Evolutionary conservation across 1,140 invertebrate genomes (phyloP).

Genomic region (Apocrypta bakeri): DNA sequence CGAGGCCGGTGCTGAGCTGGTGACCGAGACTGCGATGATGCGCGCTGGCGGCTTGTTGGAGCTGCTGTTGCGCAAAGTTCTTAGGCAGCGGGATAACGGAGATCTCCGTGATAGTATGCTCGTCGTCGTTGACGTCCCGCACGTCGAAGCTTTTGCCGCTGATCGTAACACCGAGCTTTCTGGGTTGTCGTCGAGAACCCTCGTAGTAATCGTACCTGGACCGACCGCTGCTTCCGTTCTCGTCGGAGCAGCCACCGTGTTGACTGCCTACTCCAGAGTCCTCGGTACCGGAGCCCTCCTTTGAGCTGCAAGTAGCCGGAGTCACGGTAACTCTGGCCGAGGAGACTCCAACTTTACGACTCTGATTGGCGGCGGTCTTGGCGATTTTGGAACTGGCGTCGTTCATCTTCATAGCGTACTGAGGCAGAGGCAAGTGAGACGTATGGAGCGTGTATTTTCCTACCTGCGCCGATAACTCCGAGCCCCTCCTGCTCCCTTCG

Average conservation of each 20-base stretch:
- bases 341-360: conserved; percentile 68
- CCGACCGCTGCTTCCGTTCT: conserved; percentile 53
- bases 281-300: conserved; percentile 75
- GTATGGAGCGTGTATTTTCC: conserved; percentile 83
- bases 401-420: conserved; percentile 79
- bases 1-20: conserved; percentile 69
- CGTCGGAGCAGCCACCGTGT: conserved; percentile 67
- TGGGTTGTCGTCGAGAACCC: conserved; percentile 56
- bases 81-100: conserved; percentile 76
- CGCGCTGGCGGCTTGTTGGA: conserved; percentile 57
- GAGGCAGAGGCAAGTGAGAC: conserved; percentile 82
- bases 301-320: conserved; percentile 66
- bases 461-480: conserved; percentile 60
- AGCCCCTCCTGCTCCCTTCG: conserved; percentile 55
- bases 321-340: conserved; percentile 49
- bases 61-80: conserved; percentile 56
- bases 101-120: conserved; percentile 76
- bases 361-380: conserved; percentile 82
- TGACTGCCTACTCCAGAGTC: conserved; percentile 80
- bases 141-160: conserved; percentile 78
- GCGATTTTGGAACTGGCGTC: conserved; percentile 80
- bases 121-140: conserved; percentile 76
- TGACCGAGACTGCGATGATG: conserved; percentile 53
- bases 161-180: conserved; percentile 77
- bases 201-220: conserved; percentile 63